Base-by-base conservation (phyloP, 2,888 invertebrate species). In the Xylota sylvarum region DNA sequence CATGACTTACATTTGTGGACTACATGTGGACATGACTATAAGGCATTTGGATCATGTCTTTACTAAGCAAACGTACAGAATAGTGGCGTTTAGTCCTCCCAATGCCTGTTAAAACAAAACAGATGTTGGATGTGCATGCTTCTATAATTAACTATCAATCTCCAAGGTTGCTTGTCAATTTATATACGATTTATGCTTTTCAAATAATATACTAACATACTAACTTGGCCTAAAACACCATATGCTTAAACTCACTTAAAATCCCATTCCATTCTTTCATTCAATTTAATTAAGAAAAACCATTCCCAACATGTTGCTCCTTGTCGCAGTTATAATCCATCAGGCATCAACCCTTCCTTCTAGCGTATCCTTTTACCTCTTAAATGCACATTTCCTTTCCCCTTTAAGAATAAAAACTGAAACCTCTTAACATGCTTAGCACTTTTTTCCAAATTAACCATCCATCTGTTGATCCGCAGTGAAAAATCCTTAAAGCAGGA, bases 401-500 rank as follows among this genome's bases (percentile, higher is more conserved):
- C 23, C 32, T 76, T 46, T 23, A 46, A 56, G 46, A 3, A 46
- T 35, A 46, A 65, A 73, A 32, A 40, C 52, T 55, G 55, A 74
- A 82, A 73, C 77, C 58, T 43, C 84, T 69, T 73, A 58, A 78
- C 77, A 64, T 48, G 14, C 56, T 72, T 56, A 35, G 37, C 10
- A 50, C 46, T 64, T 35, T 60, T 52, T 62, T 27, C 60, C 40
- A 12, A 58, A 52, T 56, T 50, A 40, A 56, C 40, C 72, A 73
- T 82, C 82, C 86, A 86, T 86, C 86, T 86, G 86, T 86, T 86
- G 82, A 86, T 82, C 69, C 67, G 46, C 35, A 70, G 52, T 48
- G 76, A 64, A 23, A n/a, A 50, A 52, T 46, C 58, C 43, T 55
- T 58, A 23, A 19, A 55, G 2, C 60, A 46, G 52, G 37, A 74